These are phyloP conservation scores for Latrodectus geometricus DNA, from an alignment of 1,140 invertebrate species.

Conservation along the genomic window DNA sequence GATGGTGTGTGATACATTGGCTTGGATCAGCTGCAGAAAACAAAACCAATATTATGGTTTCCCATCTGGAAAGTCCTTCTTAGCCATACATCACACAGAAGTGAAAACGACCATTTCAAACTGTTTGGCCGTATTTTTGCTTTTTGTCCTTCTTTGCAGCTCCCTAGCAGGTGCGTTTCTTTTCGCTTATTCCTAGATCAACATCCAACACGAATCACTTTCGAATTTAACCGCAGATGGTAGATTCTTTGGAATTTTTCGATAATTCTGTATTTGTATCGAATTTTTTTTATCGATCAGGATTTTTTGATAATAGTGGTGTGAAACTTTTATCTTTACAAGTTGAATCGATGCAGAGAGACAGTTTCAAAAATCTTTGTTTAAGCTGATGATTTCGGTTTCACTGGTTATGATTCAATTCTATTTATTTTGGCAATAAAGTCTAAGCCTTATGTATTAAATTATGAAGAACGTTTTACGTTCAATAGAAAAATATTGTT, in stretches of 20 bases:
- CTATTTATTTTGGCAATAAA: too few species aligned
- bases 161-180: constrained; percentile 28
- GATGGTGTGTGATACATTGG: constrained; percentile 46
- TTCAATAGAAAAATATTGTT: too few species aligned
- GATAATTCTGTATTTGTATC: constrained; percentile 14
- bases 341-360: too few species aligned
- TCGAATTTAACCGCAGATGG: constrained; percentile 54
- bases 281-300: constrained; percentile 26
- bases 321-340: background rate
- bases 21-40: constrained; percentile 55
- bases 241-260: constrained; percentile 22
- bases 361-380: too few species aligned
- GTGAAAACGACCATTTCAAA: constrained; percentile 53
- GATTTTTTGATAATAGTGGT: constrained; percentile 17
- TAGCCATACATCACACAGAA: constrained; percentile 51
- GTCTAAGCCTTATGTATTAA: too few species aligned
- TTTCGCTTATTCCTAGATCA: constrained; percentile 48
- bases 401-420: too few species aligned
- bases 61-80: constrained; percentile 48
- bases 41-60: constrained; percentile 59
- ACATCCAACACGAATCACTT: constrained; percentile 33
- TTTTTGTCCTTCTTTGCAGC: constrained; percentile 15
- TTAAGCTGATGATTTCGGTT: too few species aligned
- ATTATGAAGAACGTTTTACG: too few species aligned
- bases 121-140: constrained; percentile 18